phyloP scores from a whole-genome alignment of 2,888 invertebrate genomes.

The Cabera pusaria region DNA sequence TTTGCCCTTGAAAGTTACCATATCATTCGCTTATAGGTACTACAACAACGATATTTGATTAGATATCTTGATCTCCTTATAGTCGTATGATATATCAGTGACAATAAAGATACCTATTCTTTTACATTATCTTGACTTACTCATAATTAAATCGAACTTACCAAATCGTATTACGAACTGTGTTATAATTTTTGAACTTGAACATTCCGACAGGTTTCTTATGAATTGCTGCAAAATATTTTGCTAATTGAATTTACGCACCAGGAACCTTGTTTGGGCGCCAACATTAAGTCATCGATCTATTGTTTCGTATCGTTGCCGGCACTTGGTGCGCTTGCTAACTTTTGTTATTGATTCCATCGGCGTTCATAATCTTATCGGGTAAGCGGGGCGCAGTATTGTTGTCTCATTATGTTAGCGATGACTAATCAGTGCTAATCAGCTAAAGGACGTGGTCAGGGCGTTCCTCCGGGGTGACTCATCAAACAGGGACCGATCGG shows the following conservation, averaged over 20 bases:
- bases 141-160: too few species aligned
- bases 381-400: conserved; percentile 34
- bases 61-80: too few species aligned
- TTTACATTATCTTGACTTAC: background rate
- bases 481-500: conserved; percentile 42
- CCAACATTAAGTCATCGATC: conserved; percentile 22
- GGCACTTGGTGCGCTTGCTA: conserved; percentile 16
- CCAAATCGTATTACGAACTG: too few species aligned
- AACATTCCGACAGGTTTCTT: conserved; percentile 21
- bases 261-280: conserved; percentile 19
- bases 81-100: too few species aligned
- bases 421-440: conserved; percentile 75
- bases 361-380: conserved; percentile 51
- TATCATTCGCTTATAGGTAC: too few species aligned
- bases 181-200: conserved; percentile 14
- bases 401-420: conserved; percentile 58
- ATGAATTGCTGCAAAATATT: conserved; percentile 23
- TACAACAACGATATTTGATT: too few species aligned
- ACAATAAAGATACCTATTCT: background rate
- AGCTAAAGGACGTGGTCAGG: conserved; percentile 60
- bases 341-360: conserved; percentile 42
- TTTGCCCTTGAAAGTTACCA: too few species aligned
- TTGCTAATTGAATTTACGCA: conserved; percentile 29
- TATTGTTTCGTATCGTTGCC: conserved; percentile 12
- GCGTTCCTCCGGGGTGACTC: conserved; percentile 71